Base-by-base conservation (phyloP, 2,888 invertebrate species). In the Buathra laborator region DNA sequence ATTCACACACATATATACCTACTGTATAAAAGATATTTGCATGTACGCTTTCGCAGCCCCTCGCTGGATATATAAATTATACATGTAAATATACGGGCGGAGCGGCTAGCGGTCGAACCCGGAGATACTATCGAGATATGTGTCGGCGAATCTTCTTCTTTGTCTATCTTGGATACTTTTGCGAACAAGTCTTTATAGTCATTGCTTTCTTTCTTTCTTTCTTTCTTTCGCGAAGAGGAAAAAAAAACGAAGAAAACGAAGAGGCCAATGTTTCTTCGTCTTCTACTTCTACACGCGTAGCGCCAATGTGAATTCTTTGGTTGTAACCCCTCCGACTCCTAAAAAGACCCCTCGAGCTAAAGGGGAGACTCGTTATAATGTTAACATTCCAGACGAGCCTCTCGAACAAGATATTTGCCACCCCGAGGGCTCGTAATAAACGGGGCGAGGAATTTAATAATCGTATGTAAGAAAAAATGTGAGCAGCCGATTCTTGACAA, bases 21-120 rank as follows among this genome's bases (percentile, higher is more conserved):
- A 9, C 37, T 9, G 37, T 9, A 37, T 37, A 9, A 1, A 37
- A 37, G 37, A 37, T 37, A 37, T 37, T 37, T 37, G 86, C 86
- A 85, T 88, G 85, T 75, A 85, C 89, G 16, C 68, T 29, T 46
- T 51, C n/a, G 48, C 51, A 24, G 37, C 51, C 68, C 59, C 71
- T 68, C 76, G 87, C 88, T 89, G 90, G 91, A 90, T 92, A 92
- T 92, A 92, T 92, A 92, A 92, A 92, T 92, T 92, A 92, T 92
- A 92, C 92, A 92, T 92, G 92, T 93, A 92, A 92, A 92, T 92
- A 92, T 92, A 92, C 91, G 90, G 89, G 88, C 92, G 88, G 89
- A 88, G 89, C 53, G 71, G 84, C n/a, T 12, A 87, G 88, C 92
- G 92, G 92, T 92, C 91, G 90, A 92, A 92, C 87, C 83, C 87